phyloP scores from a whole-genome alignment of 2,113 vertebrate genomes.

The Perca fluviatilis region DNA sequence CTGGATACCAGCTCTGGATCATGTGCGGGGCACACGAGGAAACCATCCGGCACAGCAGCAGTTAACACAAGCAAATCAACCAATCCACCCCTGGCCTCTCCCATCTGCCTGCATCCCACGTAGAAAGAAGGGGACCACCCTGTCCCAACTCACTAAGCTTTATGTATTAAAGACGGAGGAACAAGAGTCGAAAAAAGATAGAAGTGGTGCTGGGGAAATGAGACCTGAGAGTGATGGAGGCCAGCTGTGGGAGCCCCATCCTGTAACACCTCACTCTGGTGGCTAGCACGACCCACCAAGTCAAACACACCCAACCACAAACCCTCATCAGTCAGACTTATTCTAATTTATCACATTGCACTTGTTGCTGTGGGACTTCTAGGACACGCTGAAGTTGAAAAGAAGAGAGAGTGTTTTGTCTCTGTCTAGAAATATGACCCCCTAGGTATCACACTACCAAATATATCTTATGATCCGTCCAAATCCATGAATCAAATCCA shows the following conservation, averaged over 20 bases:
- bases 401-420: conserved; percentile 2
- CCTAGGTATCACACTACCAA: conserved; percentile 10
- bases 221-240: conserved; percentile 37
- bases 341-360: conserved; percentile 49
- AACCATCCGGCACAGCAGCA: conserved; percentile 55
- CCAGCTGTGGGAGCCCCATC: conserved; percentile 56
- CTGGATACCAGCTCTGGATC: conserved; percentile 14
- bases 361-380: conserved; percentile 52
- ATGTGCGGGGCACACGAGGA: conserved; percentile 65
- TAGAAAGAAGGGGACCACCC: conserved; percentile 48
- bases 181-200: conserved; percentile 4
- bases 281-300: conserved; percentile 36
- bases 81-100: conserved; percentile 31
- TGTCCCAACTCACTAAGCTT: conserved; percentile 23
- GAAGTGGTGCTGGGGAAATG: conserved; percentile 14
- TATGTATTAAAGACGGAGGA: conserved; percentile 24
- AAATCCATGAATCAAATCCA: conserved; percentile 50
- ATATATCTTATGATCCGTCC: background rate
- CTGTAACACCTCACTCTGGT: conserved; percentile 52
- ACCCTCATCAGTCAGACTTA: conserved; percentile 53
- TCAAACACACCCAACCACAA: conserved; percentile 57
- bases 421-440: conserved; percentile 32
- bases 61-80: conserved; percentile 60
- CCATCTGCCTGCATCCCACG: conserved; percentile 30
- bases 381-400: conserved; percentile 19